These are phyloP conservation scores for Hydrolagus affinis DNA, from an alignment of 2,113 vertebrate species.

Conservation along the genomic window DNA sequence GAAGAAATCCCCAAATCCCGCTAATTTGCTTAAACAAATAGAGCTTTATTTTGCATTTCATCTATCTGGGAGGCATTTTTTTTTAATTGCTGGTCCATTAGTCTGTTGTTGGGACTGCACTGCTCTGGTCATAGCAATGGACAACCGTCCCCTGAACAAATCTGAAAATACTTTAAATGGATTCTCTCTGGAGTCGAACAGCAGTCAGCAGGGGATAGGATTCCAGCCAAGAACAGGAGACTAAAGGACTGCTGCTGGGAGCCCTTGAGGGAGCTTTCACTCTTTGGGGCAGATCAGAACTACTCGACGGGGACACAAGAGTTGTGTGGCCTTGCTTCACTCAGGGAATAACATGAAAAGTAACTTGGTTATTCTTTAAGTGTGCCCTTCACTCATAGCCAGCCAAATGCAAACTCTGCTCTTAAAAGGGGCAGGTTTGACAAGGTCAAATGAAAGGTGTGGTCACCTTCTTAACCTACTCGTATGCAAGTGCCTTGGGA, in stretches of 20 bases:
- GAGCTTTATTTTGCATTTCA: not conserved
- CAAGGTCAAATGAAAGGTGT: too few species aligned
- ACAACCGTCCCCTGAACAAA: constrained; percentile 23
- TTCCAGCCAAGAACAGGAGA: not conserved
- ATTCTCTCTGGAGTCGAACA: constrained; percentile 14
- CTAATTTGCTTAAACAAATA: not conserved
- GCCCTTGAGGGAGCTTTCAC: not conserved
- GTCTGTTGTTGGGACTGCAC: not conserved
- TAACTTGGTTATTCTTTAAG: not conserved
- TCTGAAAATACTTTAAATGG: constrained; percentile 7
- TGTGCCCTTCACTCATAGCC: not conserved
- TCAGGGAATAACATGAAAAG: not conserved
- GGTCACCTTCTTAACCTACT: too few species aligned
- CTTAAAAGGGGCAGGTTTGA: not conserved
- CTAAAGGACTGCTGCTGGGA: not conserved
- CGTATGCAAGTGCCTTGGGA: too few species aligned
- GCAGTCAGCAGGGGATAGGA: not conserved
- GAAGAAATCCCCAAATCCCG: not conserved
- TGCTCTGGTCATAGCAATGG: not conserved
- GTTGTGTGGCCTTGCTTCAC: not conserved
- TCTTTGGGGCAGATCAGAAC: not conserved
- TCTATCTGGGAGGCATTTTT: not conserved
- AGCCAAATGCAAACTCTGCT: not conserved
- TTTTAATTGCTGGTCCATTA: not conserved
- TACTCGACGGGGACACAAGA: not conserved